Percentiles rank a stretch among this genome's conserved stretches.
These are phyloP conservation scores for Volucella inflata DNA, from an alignment of 2,888 invertebrate genomes.

Conservation along the genomic window DNA sequence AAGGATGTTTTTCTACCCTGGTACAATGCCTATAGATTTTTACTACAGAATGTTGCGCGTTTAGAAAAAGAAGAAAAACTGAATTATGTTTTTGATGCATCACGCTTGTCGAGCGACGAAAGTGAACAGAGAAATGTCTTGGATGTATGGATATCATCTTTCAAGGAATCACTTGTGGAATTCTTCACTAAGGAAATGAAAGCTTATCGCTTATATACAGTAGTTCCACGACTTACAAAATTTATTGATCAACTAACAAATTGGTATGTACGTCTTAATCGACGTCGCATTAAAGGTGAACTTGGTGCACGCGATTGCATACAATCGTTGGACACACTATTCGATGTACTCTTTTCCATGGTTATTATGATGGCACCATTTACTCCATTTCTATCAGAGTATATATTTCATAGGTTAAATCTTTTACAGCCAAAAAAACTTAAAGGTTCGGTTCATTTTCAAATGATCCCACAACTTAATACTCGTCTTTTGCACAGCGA, in stretches of 20 bases:
- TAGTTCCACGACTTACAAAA: conserved; percentile 95
- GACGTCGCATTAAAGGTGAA: conserved; percentile 97
- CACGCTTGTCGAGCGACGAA: conserved; percentile 77
- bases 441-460: conserved; percentile 94
- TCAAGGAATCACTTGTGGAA: conserved; percentile 95
- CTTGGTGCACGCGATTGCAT: conserved; percentile 91
- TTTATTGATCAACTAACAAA: conserved; percentile 99
- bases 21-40: conserved; percentile 96
- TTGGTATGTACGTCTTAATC: conserved; percentile 99
- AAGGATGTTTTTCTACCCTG: conserved; percentile 99
- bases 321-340: conserved; percentile 93
- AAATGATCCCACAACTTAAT: conserved; percentile 92
- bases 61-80: conserved; percentile 88
- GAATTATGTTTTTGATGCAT: conserved; percentile 86
- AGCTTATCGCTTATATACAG: conserved; percentile 96
- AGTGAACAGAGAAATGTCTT: conserved; percentile 86
- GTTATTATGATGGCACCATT: conserved; percentile 98
- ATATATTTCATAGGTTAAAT: conserved; percentile 95
- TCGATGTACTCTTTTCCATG: conserved; percentile 94
- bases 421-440: conserved; percentile 84
- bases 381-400: conserved; percentile 97
- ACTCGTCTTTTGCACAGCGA: conserved; percentile 89
- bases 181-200: conserved; percentile 97
- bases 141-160: conserved; percentile 99
- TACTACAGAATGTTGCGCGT: conserved; percentile 95